phyloP scores from a whole-genome alignment of 2,113 vertebrate species.

The Calonectris borealis region DNA sequence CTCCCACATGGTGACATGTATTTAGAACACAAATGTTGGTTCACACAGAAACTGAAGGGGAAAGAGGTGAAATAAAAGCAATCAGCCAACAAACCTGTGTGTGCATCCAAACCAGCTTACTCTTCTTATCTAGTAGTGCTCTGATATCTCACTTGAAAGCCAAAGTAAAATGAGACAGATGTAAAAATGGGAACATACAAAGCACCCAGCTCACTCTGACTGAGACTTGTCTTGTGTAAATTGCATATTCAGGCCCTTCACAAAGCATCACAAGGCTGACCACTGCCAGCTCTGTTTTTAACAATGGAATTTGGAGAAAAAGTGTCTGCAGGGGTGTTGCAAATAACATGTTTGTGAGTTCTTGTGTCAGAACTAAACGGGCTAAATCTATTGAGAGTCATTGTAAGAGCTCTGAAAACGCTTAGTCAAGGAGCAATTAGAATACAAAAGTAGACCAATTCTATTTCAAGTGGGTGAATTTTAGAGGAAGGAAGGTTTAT shows the following conservation, averaged over 20 bases:
- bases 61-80: neutral
- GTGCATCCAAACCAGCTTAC: neutral
- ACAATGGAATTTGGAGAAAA: neutral
- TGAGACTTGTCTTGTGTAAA: neutral
- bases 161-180: neutral
- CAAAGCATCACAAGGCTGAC: neutral
- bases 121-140: neutral
- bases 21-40: neutral
- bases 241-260: neutral
- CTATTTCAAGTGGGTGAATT: neutral
- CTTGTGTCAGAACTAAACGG: neutral
- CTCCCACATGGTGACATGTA: neutral
- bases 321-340: neutral
- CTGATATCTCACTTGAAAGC: neutral
- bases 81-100: neutral
- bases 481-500: neutral
- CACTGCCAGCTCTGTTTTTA: neutral
- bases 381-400: neutral
- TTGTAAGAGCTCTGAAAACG: neutral
- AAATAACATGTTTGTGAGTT: neutral
- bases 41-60: neutral
- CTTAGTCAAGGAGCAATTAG: neutral
- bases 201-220: neutral
- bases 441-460: neutral
- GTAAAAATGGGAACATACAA: neutral